Percentiles rank a stretch among this genome's conserved stretches.
phyloP scores from a whole-genome alignment of 2,113 vertebrate genomes.

The Lepus timidus region DNA sequence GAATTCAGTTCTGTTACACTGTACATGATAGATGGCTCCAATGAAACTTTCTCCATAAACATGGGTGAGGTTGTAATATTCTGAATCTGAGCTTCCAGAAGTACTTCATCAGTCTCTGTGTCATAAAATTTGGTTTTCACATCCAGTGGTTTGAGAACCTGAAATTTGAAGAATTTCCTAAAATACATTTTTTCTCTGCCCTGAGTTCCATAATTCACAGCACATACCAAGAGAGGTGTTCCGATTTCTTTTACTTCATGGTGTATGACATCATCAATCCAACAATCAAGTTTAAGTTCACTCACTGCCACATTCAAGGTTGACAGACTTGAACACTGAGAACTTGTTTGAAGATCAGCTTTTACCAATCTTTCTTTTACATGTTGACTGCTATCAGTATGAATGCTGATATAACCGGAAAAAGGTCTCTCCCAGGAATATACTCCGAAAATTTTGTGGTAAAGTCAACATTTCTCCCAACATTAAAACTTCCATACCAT shows the following conservation, averaged over 20 bases:
- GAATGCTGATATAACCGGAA: no score
- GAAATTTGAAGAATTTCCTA: slow-evolving; percentile 99
- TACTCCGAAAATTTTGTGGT: slow-evolving; percentile 97
- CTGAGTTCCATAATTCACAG: slow-evolving; percentile 98
- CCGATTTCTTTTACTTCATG: slow-evolving; percentile 99
- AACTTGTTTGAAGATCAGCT: slow-evolving; percentile 99
- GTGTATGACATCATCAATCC: slow-evolving; percentile 99
- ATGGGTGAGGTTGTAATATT: slow-evolving; percentile 99
- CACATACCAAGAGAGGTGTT: slow-evolving; percentile 98
- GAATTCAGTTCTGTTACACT: slow-evolving; percentile 96
- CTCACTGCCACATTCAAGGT: slow-evolving; percentile 95
- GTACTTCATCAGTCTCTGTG: slow-evolving; percentile 93
- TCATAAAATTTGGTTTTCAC: background rate
- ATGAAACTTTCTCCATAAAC: slow-evolving; percentile 99
- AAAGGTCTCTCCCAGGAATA: no score
- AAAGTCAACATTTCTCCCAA: slow-evolving; percentile 98
- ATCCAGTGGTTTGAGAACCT: slow-evolving; percentile 87
- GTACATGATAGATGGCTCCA: slow-evolving; percentile 99
- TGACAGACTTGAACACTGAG: slow-evolving; percentile 97
- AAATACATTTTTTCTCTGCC: slow-evolving; percentile 99
- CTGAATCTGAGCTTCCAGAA: slow-evolving; percentile 99
- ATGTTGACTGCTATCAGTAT: no score
- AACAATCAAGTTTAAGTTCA: slow-evolving; percentile 96
- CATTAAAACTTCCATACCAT: slow-evolving; percentile 97
- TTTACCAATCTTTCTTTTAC: slow-evolving; percentile 71